phyloP scores from a whole-genome alignment of 37 sponge, comb jelly and placozoan species.

The Cladorhizidae sp. region DNA sequence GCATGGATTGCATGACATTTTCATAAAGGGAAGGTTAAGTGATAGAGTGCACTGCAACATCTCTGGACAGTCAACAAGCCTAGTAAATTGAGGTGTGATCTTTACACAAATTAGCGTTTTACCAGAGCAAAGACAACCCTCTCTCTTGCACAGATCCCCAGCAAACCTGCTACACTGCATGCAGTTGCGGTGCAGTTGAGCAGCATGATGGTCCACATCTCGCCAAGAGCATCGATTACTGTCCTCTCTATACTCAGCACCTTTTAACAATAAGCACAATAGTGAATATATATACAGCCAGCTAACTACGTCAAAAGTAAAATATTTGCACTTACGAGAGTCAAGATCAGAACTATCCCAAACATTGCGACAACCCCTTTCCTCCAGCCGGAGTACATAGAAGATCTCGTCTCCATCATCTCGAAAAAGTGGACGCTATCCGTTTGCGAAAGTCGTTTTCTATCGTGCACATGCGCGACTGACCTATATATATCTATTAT shows the following conservation, averaged over 20 bases:
- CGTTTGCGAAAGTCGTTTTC: too few relatives aligned
- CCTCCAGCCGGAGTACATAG: conserved; percentile 10
- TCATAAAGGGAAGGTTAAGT: too few relatives aligned
- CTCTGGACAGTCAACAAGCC: too few relatives aligned
- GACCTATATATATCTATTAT: too few relatives aligned
- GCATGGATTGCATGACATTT: too few relatives aligned
- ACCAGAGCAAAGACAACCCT: conserved; percentile 52
- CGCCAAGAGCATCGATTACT: conserved; percentile 65
- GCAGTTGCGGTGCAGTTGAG: conserved; percentile 29
- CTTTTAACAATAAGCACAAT: neutral
- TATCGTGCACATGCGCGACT: neutral
- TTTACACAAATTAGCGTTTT: neutral
- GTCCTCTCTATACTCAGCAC: conserved; percentile 57
- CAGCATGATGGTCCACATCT: conserved; percentile 70
- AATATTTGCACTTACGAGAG: conserved; percentile 32
- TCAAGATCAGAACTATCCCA: conserved; percentile 8
- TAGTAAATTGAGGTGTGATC: too few relatives aligned
- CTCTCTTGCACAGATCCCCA: conserved; percentile 35
- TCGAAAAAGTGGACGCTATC: neutral
- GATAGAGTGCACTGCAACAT: too few relatives aligned
- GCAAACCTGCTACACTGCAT: conserved; percentile 37
- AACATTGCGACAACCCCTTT: conserved; percentile 18
- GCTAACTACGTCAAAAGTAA: neutral
- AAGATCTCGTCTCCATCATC: neutral
- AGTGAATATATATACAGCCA: neutral